Conservation (phyloP, 2,113 vertebrate genomes). For the Dromaius novaehollandiae region DNA sequence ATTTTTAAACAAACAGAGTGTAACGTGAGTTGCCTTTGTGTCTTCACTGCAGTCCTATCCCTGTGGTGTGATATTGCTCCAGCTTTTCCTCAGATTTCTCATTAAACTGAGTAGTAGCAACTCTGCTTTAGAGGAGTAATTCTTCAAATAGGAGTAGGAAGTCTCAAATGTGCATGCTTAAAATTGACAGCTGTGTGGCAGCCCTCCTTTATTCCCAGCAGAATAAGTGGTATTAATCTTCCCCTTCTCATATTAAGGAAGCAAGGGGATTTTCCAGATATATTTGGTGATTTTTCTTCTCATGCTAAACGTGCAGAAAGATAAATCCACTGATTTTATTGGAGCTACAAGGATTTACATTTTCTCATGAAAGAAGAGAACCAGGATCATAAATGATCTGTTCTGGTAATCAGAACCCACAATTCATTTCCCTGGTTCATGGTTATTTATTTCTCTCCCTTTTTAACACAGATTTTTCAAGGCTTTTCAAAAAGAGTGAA, state of each 20-base stretch:
- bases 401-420: neutral
- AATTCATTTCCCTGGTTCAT: fast-evolving
- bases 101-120: neutral
- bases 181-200: neutral
- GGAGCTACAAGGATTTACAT: neutral
- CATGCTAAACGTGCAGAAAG: neutral
- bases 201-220: neutral
- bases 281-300: neutral
- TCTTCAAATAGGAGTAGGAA: neutral
- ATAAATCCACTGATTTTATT: neutral
- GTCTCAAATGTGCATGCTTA: neutral
- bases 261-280: neutral
- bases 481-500: slow-evolving; percentile 7
- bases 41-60: neutral
- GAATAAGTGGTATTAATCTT: neutral
- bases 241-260: neutral
- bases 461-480: neutral
- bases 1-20: neutral
- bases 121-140: neutral
- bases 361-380: neutral
- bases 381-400: neutral
- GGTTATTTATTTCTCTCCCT: neutral
- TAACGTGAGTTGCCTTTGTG: neutral
- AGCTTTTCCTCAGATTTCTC: neutral
- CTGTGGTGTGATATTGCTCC: neutral